Evolutionary conservation across 2,888 invertebrate species (phyloP).

Genomic region (Drosophila phalerata): DNA sequence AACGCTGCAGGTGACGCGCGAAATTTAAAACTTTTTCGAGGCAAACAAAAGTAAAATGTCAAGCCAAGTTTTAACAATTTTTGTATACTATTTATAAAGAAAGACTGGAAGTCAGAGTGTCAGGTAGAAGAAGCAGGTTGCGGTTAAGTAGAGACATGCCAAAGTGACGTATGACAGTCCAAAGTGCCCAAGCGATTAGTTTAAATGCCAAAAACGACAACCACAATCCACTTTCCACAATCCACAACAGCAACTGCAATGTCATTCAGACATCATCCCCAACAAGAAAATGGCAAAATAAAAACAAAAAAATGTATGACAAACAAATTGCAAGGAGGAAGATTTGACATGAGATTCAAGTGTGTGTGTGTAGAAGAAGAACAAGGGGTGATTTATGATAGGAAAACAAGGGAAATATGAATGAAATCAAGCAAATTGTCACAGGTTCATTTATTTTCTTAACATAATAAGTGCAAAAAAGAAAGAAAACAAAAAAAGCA

Average conservation of each 20-base stretch:
- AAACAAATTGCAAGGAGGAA: conserved; percentile 24
- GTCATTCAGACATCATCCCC: conserved; percentile 50
- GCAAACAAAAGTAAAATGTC: conserved; percentile 36
- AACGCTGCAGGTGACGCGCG: conserved; percentile 29
- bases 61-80: conserved; percentile 46
- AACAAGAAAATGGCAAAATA: conserved; percentile 12
- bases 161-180: conserved; percentile 56
- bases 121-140: background rate
- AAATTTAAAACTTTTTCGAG: conserved; percentile 38
- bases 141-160: conserved; percentile 46
- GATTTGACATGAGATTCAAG: background rate
- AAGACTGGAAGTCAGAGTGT: background rate
- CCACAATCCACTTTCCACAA: conserved; percentile 3
- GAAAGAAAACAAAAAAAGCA: background rate
- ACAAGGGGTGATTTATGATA: conserved; percentile 15
- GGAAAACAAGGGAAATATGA: conserved; percentile 15
- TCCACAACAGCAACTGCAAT: conserved; percentile 36
- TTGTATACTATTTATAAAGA: background rate
- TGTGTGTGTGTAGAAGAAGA: background rate
- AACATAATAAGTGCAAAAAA: background rate
- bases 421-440: conserved; percentile 12
- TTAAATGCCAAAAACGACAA: conserved; percentile 57
- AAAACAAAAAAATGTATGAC: conserved; percentile 3
- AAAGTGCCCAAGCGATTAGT: conserved; percentile 65
- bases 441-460: background rate